Evolutionary conservation across 2,797 vertebrate genomes (phyloP).

Genomic region (Melopsittacus undulatus): DNA sequence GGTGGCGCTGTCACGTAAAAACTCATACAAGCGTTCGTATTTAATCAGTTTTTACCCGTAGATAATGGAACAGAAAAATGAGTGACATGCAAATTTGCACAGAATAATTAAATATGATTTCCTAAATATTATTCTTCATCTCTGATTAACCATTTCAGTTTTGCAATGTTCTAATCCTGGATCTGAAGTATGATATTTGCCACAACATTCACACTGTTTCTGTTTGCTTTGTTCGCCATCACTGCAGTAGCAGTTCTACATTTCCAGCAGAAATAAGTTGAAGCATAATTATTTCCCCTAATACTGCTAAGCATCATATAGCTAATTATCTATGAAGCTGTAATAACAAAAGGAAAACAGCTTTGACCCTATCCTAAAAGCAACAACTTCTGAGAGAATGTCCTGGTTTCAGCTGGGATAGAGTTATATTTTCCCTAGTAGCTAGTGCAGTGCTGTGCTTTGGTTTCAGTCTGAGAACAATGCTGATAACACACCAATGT

Average conservation of each 20-base stretch:
- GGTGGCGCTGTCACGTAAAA: slow-evolving; percentile 31
- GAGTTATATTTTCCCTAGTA: background rate
- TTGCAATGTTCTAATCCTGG: background rate
- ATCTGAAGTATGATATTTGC: background rate
- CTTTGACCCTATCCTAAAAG: background rate
- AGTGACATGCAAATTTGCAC: background rate
- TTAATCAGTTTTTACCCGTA: background rate
- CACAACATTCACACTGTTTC: background rate
- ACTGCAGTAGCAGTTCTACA: background rate
- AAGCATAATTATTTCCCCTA: background rate
- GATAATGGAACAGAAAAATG: background rate
- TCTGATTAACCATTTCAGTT: background rate
- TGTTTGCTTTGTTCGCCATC: background rate
- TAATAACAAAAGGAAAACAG: background rate
- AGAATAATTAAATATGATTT: background rate
- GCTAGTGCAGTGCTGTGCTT: background rate
- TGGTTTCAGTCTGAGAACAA: background rate
- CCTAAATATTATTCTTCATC: background rate
- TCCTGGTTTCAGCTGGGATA: background rate
- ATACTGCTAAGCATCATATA: background rate
- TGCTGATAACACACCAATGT: background rate
- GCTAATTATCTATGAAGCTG: background rate
- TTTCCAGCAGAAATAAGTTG: background rate
- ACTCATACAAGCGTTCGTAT: background rate
- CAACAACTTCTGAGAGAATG: background rate